Evolutionary conservation across 2,797 vertebrate species (phyloP).

Genomic region (Argya squamiceps): DNA sequence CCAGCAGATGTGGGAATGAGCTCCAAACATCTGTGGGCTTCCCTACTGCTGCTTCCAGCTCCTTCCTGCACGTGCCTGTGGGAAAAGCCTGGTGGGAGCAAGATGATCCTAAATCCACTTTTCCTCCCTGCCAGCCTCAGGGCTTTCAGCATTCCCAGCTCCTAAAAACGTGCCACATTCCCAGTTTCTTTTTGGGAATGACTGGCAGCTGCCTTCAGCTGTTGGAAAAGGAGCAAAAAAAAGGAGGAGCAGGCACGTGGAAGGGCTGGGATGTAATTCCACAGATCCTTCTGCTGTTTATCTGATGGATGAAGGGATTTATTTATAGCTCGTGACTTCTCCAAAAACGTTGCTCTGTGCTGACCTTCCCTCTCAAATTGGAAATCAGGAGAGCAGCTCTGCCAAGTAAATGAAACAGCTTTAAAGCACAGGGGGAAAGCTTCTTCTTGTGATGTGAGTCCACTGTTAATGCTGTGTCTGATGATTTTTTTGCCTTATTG

Average conservation of each 20-base stretch:
- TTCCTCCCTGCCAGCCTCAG: background rate
- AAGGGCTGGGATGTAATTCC: background rate
- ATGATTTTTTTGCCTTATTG: background rate
- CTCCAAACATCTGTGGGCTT: background rate
- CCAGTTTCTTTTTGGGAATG: background rate
- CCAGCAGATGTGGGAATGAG: background rate
- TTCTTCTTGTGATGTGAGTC: background rate
- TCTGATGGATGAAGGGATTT: conserved; percentile 1
- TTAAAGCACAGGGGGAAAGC: background rate
- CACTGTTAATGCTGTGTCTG: background rate
- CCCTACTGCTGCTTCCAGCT: background rate
- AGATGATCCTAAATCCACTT: background rate
- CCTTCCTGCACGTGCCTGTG: background rate
- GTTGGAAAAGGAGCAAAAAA: background rate
- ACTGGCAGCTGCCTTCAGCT: background rate
- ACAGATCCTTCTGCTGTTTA: background rate
- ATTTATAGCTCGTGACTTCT: conserved; percentile 21
- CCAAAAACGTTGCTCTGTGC: background rate
- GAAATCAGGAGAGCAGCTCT: background rate
- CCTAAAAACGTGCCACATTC: background rate
- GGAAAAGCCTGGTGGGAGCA: background rate
- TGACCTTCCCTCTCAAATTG: background rate
- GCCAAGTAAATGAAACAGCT: background rate
- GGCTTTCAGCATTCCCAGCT: background rate
- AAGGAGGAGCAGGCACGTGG: background rate